Evolutionary conservation across 2,888 invertebrate species (phyloP).

Genomic region (Oscheius onirici): DNA sequence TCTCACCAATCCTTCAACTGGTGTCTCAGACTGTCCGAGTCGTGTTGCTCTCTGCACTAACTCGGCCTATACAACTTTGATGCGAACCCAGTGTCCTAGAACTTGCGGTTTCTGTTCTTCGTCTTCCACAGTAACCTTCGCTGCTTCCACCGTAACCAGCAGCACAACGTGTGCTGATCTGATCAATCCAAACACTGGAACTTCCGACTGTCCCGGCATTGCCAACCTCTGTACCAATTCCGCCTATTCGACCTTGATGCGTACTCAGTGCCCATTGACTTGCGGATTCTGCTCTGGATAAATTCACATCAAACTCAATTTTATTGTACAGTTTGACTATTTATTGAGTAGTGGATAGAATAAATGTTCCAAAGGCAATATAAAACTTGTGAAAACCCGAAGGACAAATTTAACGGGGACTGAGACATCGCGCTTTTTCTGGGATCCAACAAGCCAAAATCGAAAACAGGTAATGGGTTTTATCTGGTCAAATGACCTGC

Average conservation of each 20-base stretch:
- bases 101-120: no score
- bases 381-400: no score
- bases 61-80: no score
- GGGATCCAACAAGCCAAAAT: no score
- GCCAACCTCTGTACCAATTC: neutral
- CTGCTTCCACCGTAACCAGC: neutral
- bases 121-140: neutral
- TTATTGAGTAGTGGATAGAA: no score
- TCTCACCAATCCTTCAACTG: neutral
- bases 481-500: no score
- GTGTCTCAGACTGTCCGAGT: neutral
- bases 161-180: neutral
- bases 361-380: no score
- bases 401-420: no score
- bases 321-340: neutral
- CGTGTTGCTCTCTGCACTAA: no score
- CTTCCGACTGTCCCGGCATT: neutral
- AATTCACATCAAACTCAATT: neutral
- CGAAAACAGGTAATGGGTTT: no score
- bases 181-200: slow-evolving; percentile 13
- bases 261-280: neutral
- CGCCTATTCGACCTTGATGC: neutral
- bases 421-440: no score
- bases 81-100: no score
- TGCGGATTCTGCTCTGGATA: neutral